Evolutionary conservation across 2,888 invertebrate genomes (phyloP), one percentile per base, ranked within the genome.

Genomic region (Andrena bucephala): DNA sequence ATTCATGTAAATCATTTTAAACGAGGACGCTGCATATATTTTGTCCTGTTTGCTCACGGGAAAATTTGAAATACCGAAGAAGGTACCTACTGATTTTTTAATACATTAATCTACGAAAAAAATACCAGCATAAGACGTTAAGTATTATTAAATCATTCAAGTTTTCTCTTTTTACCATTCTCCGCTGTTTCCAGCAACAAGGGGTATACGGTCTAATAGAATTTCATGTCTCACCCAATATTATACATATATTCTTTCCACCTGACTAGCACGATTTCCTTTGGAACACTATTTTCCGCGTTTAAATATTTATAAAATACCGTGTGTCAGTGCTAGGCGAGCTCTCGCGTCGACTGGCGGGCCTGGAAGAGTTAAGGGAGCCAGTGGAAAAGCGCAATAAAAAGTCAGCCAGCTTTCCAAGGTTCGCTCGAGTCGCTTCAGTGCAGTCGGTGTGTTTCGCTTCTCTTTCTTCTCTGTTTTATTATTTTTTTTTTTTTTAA

Each of bases 401-500:
- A 72, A 68, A 68, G 36, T 48, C 52, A n/a, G 50, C 66, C 54
- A 27, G 67, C n/a, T 27, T 78, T 75, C 60, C 84, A 27, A 8
- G 69, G 70, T 86, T 87, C 87, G 87, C 80, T 85, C 85, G 77
- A 86, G 77, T 77, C 86, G 85, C 33, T 79, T 71, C 74, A 69
- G 74, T 84, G 78, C 85, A 81, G 83, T 85, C 83, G 76, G 71
- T 83, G 80, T 78, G 33, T 81, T 36, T 70, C 54, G 20, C 24
- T 62, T 54, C n/a, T 6, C 67, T 50, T 63, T 16, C 13, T 16
- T 42, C 13, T 42, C 42, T 1, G 42, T 29, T 57, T 57, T 77
- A 36, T 59, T 27, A 27, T 27, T 27, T 48, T 48, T 57, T 68
- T 36, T 69, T 31, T n/a, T 31, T 50, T 83, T 82, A 85, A 84